Base-by-base conservation (phyloP, 2,113 vertebrate genomes). In the Hydrolagus affinis region DNA sequence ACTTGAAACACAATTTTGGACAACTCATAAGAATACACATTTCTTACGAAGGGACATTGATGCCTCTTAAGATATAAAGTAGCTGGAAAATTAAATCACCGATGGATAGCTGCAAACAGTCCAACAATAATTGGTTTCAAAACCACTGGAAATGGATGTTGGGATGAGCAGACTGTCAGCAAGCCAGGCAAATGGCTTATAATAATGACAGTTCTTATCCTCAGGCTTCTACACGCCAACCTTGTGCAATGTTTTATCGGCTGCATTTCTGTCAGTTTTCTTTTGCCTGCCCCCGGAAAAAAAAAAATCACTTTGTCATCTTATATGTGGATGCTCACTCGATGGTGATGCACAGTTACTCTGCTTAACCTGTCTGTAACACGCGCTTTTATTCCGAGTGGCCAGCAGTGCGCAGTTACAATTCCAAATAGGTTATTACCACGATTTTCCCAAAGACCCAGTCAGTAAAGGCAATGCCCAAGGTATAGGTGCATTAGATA, bases 91-190 rank as follows among this genome's bases (percentile, higher is more conserved):
- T 83, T 64, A 28, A 83, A 83, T 30, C 11, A 62, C 57, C 23
- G 25, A 78, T 62, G 28, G 21, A 68, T 32, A 4, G 14, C 25
- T 64, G 60, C 2, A 30, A 14, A 14, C 30, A 74, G 25, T 62
- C 25, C 6, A 30, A 62, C 60, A 66, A 21, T 68, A 64, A 83
- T 64, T 83, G 25, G 62, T 19, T 66, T 66, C 8, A 8, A n/a
- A 30, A 83, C 60, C 78, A 83, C 23, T 32, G 9, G 21, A 66
- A 83, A 66, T 68, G 17, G 78, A 21, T 68, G 23, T 32, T 44
- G 9, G 30, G 78, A 83, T 19, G 60, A 83, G 78, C 9, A 32
- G 62, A 64, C 78, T 64, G 60, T 83, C 78, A 66, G 60, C 78
- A 83, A 83, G 62, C 21, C 15, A 30, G 19, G 28, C 25, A 9